phyloP scores from a whole-genome alignment of 2,888 invertebrate species.

The Nemotelus pantherinus region DNA sequence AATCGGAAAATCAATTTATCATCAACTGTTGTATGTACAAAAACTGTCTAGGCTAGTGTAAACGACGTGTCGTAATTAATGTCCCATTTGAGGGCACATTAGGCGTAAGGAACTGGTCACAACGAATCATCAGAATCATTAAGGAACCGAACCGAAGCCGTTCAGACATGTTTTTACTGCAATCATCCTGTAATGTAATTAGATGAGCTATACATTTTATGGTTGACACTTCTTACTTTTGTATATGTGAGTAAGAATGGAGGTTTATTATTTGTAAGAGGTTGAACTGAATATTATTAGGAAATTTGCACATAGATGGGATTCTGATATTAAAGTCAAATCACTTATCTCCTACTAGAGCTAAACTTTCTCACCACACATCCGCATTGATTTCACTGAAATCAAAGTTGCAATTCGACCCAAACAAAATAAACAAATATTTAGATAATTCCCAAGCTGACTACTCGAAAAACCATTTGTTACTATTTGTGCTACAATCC shows the following conservation, averaged over 20 bases:
- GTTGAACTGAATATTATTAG: too few relatives aligned
- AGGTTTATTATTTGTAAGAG: too few relatives aligned
- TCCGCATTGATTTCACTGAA: too few relatives aligned
- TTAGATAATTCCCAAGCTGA: constrained; percentile 5
- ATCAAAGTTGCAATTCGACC: too few relatives aligned
- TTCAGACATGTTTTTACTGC: constrained; percentile 25
- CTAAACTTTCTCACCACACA: too few relatives aligned
- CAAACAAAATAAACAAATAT: constrained; percentile 25
- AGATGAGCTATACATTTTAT: too few relatives aligned
- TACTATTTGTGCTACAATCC: constrained; percentile 12
- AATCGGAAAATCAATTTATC: constrained; percentile 36
- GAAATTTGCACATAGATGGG: too few relatives aligned
- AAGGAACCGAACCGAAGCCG: constrained; percentile 14
- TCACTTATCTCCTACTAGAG: too few relatives aligned
- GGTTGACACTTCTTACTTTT: too few relatives aligned
- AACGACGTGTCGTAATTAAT: constrained; percentile 62
- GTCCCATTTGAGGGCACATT: constrained; percentile 64
- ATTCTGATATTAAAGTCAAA: too few relatives aligned
- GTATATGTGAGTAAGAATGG: too few relatives aligned
- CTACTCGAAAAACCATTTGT: constrained; percentile 33
- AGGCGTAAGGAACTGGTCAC: constrained; percentile 63
- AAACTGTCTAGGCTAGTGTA: constrained; percentile 50
- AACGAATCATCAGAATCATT: constrained; percentile 48
- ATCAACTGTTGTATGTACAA: background rate
- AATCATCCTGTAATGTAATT: background rate